Evolutionary conservation across 2,888 invertebrate species (phyloP).

Genomic region (Hecatera dysodea): DNA sequence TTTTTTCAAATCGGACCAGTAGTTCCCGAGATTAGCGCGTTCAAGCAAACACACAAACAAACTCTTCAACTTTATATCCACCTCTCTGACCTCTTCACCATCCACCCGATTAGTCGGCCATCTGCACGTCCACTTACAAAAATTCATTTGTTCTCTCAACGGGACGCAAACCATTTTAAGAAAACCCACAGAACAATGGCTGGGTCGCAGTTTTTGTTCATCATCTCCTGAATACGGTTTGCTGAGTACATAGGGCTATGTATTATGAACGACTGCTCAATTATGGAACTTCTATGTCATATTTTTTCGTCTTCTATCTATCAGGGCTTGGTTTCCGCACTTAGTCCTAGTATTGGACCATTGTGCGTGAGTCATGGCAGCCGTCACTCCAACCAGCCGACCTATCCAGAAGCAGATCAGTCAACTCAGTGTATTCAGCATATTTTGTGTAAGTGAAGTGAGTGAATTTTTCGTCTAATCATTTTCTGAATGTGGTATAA

Average conservation of each 20-base stretch:
- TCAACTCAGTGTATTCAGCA: too few species aligned
- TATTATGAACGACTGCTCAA: conserved; percentile 6
- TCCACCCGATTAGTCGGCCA: not conserved
- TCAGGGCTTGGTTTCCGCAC: too few species aligned
- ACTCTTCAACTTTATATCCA: too few species aligned
- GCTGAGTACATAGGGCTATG: not conserved
- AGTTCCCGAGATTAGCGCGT: too few species aligned
- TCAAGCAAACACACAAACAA: too few species aligned
- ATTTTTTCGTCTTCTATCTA: not conserved
- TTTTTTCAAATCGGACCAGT: too few species aligned
- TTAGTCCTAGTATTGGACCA: too few species aligned
- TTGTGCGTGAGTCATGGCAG: too few species aligned
- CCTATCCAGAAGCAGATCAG: too few species aligned
- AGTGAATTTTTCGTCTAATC: not conserved
- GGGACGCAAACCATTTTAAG: conserved; percentile 10
- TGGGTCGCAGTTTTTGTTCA: conserved; percentile 9
- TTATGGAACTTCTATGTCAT: conserved; percentile 15
- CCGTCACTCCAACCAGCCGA: too few species aligned
- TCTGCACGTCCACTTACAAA: conserved; percentile 11
- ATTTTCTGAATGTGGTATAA: not conserved
- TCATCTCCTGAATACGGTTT: not conserved
- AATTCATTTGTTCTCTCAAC: conserved; percentile 14
- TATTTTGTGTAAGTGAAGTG: too few species aligned
- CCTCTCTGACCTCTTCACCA: not conserved
- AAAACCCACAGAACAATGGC: conserved; percentile 9